Evolutionary conservation across 2,888 invertebrate genomes (phyloP).

Genomic region (Maniola hyperantus): DNA sequence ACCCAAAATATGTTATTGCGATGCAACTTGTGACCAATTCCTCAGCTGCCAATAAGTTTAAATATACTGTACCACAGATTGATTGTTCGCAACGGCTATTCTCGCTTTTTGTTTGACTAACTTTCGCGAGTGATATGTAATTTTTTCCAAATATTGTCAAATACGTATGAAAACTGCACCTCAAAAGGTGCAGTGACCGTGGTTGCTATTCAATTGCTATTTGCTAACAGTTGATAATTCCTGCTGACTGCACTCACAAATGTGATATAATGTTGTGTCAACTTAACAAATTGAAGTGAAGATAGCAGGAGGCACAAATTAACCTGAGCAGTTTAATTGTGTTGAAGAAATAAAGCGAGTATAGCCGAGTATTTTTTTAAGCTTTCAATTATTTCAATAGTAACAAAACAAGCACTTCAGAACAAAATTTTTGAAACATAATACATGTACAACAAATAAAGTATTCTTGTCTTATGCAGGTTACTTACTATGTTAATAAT

Average conservation of each 20-base stretch:
- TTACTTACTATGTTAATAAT: slow-evolving; percentile 44
- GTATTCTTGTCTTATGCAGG: slow-evolving; percentile 19
- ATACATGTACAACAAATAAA: background rate
- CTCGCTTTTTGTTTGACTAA: slow-evolving; percentile 20
- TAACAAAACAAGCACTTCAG: slow-evolving; percentile 24
- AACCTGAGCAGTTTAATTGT: background rate
- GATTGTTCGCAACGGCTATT: slow-evolving; percentile 29
- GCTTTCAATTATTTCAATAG: slow-evolving; percentile 21
- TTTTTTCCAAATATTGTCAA: no score
- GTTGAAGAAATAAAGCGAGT: slow-evolving; percentile 15
- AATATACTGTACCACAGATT: slow-evolving; percentile 26
- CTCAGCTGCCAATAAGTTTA: no score
- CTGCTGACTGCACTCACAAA: no score
- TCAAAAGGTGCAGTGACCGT: no score
- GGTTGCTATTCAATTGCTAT: no score
- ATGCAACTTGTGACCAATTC: no score
- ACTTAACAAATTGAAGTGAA: no score
- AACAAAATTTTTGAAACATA: slow-evolving; percentile 12
- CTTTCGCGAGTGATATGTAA: background rate
- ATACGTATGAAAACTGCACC: no score
- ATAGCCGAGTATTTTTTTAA: slow-evolving; percentile 26
- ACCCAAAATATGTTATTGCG: no score
- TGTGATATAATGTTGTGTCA: no score
- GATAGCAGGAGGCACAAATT: no score
- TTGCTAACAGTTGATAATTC: no score